Base-by-base conservation (phyloP, 92 coral and sea anemone genomes). In the Epizoanthus ramosus region DNA sequence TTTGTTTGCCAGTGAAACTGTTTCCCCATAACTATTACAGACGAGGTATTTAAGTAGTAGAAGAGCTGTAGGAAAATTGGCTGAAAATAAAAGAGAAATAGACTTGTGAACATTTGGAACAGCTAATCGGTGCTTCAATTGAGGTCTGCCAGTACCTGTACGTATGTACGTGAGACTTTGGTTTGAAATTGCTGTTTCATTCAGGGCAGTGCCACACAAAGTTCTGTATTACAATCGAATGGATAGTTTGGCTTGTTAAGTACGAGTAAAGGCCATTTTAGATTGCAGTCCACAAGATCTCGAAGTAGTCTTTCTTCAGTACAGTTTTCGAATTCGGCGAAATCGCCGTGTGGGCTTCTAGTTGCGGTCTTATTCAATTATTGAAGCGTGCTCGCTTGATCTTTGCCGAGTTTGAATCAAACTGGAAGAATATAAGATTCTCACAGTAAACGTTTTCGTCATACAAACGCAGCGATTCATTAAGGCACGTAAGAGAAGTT, bases 111-210 rank as follows among this genome's bases (percentile, higher is more conserved):
- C 54, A 50, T 41, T 60, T 63, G 12, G 82, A 77, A 41, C 57
- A 41, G 53, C 31, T 35, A 35, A 60, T 77, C 43, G 82, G 57
- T 61, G 25, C 58, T 61, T 60, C 82, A 57, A 24, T n/a, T 28
- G 17, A 56, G 33, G 31, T 22, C 18, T 59, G 82, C 58, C 45
- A 33, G 70, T 77, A 12, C 54, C 54, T 50, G 54, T 22, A 37
- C 39, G n/a, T n/a, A n/a, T 50, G 54, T 22, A 37, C 24, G 28
- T 17, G 50, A 43, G 53, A 50, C 14, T 37, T 68, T 19, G 24
- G 75, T 74, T 74, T 24, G 66, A 25, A 53, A 23, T 75, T 24
- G 71, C 71, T 56, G 63, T 77, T 60, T 77, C 71, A 60, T 57
- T 41, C 28, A 77, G 17, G 10, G 45, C 43, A 37, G 43, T 37